A percentile compares a stretch with the other conserved stretches of the same genome.
Conservation (phyloP, 1,140 invertebrate genomes). For the Cryptotermes secundus region DNA sequence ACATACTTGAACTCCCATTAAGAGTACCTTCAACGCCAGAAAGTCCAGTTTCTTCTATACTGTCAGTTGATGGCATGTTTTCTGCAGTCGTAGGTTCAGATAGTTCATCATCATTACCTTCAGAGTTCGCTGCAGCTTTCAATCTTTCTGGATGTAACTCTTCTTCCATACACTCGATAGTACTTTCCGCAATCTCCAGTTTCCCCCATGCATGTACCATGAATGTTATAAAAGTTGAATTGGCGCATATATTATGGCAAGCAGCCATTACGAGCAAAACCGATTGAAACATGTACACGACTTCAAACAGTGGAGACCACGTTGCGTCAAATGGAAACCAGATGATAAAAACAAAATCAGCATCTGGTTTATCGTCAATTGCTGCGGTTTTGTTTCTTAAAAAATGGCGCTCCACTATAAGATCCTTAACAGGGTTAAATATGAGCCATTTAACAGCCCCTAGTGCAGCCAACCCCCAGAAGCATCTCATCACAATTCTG, state of each 20-base stretch:
- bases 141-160: background rate
- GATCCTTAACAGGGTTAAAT: background rate
- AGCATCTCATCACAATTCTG: background rate
- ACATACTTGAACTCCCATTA: background rate
- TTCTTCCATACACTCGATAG: conserved; percentile 7
- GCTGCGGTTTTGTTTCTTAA: background rate
- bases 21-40: background rate
- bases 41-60: background rate
- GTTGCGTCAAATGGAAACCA: conserved; percentile 32
- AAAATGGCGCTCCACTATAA: background rate
- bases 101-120: background rate
- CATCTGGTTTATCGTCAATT: background rate
- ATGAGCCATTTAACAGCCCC: background rate
- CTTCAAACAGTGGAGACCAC: conserved; percentile 28
- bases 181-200: conserved; percentile 25
- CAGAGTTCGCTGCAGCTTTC: background rate
- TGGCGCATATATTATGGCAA: conserved; percentile 17
- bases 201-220: conserved; percentile 31
- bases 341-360: conserved; percentile 26
- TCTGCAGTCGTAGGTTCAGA: background rate
- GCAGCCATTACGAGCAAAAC: background rate
- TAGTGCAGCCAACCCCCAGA: background rate
- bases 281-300: conserved; percentile 25
- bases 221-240: conserved; percentile 31
- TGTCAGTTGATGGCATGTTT: background rate